Evolutionary conservation across 2,888 invertebrate species (phyloP), one percentile per base, ranked within the genome.

Genomic region (Tridacna gigas): DNA sequence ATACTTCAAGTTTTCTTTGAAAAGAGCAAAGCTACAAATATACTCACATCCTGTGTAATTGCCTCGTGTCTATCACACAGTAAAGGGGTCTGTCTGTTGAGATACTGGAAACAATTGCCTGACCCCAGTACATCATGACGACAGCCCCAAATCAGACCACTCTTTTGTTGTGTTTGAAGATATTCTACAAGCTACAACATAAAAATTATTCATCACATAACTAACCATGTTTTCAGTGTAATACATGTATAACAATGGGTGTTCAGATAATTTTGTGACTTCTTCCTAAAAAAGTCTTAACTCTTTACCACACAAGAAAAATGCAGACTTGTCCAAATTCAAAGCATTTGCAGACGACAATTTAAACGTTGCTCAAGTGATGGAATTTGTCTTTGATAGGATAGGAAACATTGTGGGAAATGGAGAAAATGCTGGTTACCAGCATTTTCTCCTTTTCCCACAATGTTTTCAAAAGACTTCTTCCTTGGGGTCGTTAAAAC

Each of bases 21-120:
- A n/a, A n/a, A n/a, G n/a, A n/a, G n/a, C n/a, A n/a, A n/a, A n/a
- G n/a, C n/a, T n/a, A 37, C 37, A 56, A 56, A 56, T n/a, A 48
- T 47, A 74, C 79, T 51, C 81, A 92, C 92, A 86, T 90, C 88
- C 84, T 91, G 86, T 13, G 91, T 90, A 60, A 93, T 87, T 28
- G 91, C 91, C 77, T 93, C 93, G 84, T 92, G 90, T 37, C 91
- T 80, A 77, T 92, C 92, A 89, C 90, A 89, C 61, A 93, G 89
- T 47, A 89, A 79, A n/a, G 80, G 45, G 7, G 91, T 84, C 45
- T 89, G 83, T 56, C 86, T 89, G 77, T 92, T 82, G 69, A 90
- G 79, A 74, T 90, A 93, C 45, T 84, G 82, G 73, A 91, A 91
- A 81, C 93, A 93, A 65, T 89, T 77, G 65, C 80, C 86, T 13